These are phyloP conservation scores for Acomys russatus DNA, from an alignment of 2,797 vertebrate species.

Conservation along the genomic window DNA sequence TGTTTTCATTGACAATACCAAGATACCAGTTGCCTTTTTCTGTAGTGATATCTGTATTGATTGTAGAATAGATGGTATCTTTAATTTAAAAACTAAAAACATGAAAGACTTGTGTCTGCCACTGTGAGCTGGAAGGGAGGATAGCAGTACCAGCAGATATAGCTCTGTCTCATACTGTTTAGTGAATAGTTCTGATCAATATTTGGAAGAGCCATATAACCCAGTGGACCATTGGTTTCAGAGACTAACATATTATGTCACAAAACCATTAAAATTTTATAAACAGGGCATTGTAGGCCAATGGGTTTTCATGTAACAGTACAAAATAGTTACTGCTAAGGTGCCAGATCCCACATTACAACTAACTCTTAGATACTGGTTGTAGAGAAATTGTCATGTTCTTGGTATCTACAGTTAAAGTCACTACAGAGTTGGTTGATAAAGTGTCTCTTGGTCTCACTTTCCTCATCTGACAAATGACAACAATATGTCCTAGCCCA, in stretches of 20 bases:
- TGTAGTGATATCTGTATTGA: neutral
- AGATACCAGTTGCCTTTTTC: neutral
- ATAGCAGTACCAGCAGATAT: neutral
- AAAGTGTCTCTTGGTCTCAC: neutral
- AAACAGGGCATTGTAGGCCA: neutral
- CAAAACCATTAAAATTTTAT: neutral
- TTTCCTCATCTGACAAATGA: neutral
- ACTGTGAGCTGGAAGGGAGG: neutral
- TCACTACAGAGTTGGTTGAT: neutral
- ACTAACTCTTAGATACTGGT: neutral
- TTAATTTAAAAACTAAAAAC: constrained; percentile 26
- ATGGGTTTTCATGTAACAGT: neutral
- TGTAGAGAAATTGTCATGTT: neutral
- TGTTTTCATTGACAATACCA: neutral
- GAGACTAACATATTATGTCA: neutral
- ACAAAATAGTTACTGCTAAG: neutral
- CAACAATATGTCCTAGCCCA: neutral
- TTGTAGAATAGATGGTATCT: neutral
- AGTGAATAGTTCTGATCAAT: neutral
- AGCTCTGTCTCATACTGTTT: neutral
- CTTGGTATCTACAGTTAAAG: neutral
- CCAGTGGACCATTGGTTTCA: neutral
- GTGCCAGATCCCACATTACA: neutral
- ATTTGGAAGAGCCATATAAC: neutral
- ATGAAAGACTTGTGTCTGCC: neutral